These are phyloP conservation scores for Paracyclopina nana DNA, from an alignment of 1,140 invertebrate genomes.

Conservation along the genomic window DNA sequence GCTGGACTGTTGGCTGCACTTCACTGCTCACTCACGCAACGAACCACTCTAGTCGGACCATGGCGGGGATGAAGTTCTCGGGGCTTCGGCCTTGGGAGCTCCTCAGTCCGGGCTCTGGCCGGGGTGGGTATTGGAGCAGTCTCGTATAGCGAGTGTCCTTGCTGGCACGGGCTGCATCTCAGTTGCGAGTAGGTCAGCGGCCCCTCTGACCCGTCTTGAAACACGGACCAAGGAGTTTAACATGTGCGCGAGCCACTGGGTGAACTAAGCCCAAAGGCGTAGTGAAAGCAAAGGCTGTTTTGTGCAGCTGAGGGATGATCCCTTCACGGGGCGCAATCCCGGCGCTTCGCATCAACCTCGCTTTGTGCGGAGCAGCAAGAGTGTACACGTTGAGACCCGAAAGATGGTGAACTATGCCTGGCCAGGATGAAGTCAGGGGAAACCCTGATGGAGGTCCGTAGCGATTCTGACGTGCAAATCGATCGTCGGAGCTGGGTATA, in stretches of 20 bases:
- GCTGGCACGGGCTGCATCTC: constrained; percentile 1
- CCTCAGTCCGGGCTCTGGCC: background rate
- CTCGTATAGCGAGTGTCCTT: constrained; percentile 10
- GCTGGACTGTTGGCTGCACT: background rate
- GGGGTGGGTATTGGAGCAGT: background rate
- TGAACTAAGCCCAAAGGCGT: constrained; percentile 39
- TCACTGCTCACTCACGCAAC: background rate
- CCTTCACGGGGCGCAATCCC: no score
- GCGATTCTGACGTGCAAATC: constrained; percentile 74
- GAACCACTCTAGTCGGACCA: background rate
- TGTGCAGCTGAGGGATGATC: no score
- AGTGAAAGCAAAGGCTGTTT: no score
- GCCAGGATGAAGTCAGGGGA: constrained; percentile 63
- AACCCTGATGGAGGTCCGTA: constrained; percentile 44
- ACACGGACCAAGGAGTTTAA: constrained; percentile 81
- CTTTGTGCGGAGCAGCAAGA: no score
- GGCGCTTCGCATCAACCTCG: no score
- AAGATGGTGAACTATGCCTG: constrained; percentile 78
- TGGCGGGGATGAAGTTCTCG: background rate
- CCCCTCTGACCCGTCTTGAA: constrained; percentile 69
- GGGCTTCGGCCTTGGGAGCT: background rate
- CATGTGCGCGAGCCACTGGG: constrained; percentile 55
- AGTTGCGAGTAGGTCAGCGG: constrained; percentile 27
- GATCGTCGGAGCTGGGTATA: constrained; percentile 71
- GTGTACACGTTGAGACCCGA: no score